These are phyloP conservation scores for Dynastes tityus DNA, from an alignment of 2,888 invertebrate genomes.

Conservation along the genomic window DNA sequence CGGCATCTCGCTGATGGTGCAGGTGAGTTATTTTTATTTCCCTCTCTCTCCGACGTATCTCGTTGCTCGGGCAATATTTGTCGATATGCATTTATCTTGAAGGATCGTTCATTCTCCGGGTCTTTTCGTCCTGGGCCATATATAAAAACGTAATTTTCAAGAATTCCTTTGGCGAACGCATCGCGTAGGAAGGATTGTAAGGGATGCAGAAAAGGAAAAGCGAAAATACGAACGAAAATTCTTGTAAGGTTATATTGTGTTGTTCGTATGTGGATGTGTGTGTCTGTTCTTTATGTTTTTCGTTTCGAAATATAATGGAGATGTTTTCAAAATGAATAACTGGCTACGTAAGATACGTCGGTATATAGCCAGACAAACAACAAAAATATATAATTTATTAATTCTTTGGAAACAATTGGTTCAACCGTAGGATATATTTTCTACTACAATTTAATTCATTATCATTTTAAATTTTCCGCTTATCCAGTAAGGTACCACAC, in stretches of 20 bases:
- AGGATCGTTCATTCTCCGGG: not conserved
- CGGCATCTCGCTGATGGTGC: constrained; percentile 95
- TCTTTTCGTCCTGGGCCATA: constrained; percentile 2
- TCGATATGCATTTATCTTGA: constrained; percentile 41
- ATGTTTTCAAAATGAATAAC: not conserved
- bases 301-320: not conserved
- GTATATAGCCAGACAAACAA: not conserved
- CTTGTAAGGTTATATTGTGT: not conserved
- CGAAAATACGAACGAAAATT: not conserved
- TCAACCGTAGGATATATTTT: too few species aligned
- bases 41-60: constrained; percentile 28
- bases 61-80: constrained; percentile 33
- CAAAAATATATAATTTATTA: too few species aligned
- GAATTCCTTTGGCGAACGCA: not conserved
- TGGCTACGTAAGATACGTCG: not conserved
- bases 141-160: constrained; percentile 38
- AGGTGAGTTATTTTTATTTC: constrained; percentile 75
- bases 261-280: not conserved
- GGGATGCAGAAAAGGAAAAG: not conserved
- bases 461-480: too few species aligned
- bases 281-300: constrained; percentile 4
- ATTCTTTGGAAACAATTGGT: too few species aligned
- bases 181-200: not conserved
- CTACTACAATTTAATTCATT: too few species aligned
- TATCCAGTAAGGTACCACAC: too few species aligned